Base-by-base conservation (phyloP, 2,888 invertebrate species). In the Andrena flavipes region DNA sequence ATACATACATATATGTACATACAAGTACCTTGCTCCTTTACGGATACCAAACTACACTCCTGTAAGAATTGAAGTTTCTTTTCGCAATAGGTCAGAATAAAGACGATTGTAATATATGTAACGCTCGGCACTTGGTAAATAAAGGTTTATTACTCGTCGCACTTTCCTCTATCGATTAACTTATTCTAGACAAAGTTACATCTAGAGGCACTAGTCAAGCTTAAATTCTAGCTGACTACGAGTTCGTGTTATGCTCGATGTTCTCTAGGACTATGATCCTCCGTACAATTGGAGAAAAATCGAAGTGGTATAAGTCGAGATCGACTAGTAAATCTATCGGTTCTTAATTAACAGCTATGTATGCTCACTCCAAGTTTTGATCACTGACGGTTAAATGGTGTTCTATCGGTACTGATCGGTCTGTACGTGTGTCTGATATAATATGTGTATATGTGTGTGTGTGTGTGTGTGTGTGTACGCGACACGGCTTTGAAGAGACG, bases 121-220 rank as follows among this genome's bases (percentile, higher is more conserved):
- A 84, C 62, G n/a, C 8, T 35, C 65, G 56, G 5, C 64, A 60
- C 65, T 80, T 84, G 85, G 84, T 91, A 91, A 91, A 91, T 91
- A 92, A 92, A 89, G 80, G 84, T 90, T 88, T 84, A 70, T 70
- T 74, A 81, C 82, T 82, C 91, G 88, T 89, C 82, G 77, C 87
- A 86, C 83, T 86, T 82, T 86, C 76, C 84, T 90, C 89, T 89
- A 86, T 89, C 84, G 85, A 84, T 23, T 88, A 87, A 88, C 87
- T 91, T 89, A 87, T 23, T 65, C 86, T 87, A 79, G 84, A 90
- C 80, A 90, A 63, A 89, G 86, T 91, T 91, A 92, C 88, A 88
- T 87, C 92, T 92, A 92, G 92, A 92, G 92, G 92, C 92, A 92
- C 92, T 92, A 92, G 92, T 91, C 88, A 92, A 92, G 92, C 92